Evolutionary conservation across 2,888 invertebrate genomes (phyloP), one percentile per base, ranked within the genome.

Genomic region (Ornithoptera alexandrae): DNA sequence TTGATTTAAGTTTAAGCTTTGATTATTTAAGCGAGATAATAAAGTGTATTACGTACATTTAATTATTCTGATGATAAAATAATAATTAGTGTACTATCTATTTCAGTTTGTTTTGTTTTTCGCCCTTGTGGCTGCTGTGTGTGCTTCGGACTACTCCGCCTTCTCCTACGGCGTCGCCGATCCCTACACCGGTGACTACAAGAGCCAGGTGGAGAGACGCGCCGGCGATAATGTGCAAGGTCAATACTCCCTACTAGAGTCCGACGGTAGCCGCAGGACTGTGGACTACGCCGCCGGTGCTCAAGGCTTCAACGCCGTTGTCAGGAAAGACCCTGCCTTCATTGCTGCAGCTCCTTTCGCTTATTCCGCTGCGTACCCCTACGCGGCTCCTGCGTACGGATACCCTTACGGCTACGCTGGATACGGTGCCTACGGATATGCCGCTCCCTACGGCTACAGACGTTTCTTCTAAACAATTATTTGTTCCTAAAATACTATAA

Each of bases 281-380:
- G 94, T 94, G 0, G 93, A 94, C 83, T 94, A 94, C 81, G 89
- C 92, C n/a, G 93, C 94, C 42, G 93, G 92, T 57, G 89, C 89
- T n/a, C 79, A 84, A 65, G 94, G 94, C n/a, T 94, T 94, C 88
- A 94, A 94, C 84, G 94, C 94, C 53, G 78, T 93, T 62, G 94
- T 94, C 17, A 87, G 90, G 77, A 93, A 92, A 72, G 93, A 93
- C 84, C 93, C 93, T 5, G 89, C 84, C 4, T 74, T 85, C 65
- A 78, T 87, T 70, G 77, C 85, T 39, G 72, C 73, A 57, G 76
- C 84, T 57, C 76, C 78, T 39, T 74, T 82, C 46, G 78, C 83
- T n/a, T 70, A 70, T 57, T 77, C 83, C 5, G 74, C 82, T 22
- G 77, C 79, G 58, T 68, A 67, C 64, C 83, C 78, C 68, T 79